Evolutionary conservation across 2,888 invertebrate genomes (phyloP), one percentile per base, ranked within the genome.

Genomic region (Exephanes ischioxanthus): DNA sequence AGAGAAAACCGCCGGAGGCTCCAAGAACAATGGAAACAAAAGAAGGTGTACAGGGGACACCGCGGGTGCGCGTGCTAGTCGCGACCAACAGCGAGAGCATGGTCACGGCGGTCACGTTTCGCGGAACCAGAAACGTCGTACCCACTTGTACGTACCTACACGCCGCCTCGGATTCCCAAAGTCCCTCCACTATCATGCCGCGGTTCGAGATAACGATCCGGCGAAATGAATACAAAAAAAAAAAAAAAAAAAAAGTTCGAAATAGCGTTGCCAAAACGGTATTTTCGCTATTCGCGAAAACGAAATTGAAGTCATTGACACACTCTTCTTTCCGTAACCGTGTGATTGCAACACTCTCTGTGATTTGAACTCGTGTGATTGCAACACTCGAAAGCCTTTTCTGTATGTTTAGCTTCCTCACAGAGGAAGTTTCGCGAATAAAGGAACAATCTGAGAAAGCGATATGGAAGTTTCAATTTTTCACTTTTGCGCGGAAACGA

Each of bases 51-150:
- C 83, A 53, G 76, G 80, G 87, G 81, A 84, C 88, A 87, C 87
- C 87, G 88, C 89, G 70, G 63, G 66, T 75, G 90, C 90, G 88
- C 89, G 91, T 88, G 90, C 89, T 87, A 87, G 89, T 58, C 86
- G 87, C 45, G 86, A 89, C 88, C 87, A 88, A 88, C 81, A 80
- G 68, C 67, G 78, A 70, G 83, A 78, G 87, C 89, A 89, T 90
- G 89, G 91, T 89, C 92, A 91, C 90, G 89, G 86, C 86, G 90
- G 90, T 92, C 92, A 92, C 91, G 91, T 92, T 92, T 91, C 90
- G 88, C 81, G 80, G 88, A 90, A 90, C 73, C 77, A 80, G 80
- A 76, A 72, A 73, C 68, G 30, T 68, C 80, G 68, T 75, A 77
- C 67, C 48, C 53, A 66, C 73, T 67, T 63, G 26, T 80, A 73